Evolutionary conservation across 2,888 invertebrate genomes (phyloP).

Genomic region (Eledona agricola): DNA sequence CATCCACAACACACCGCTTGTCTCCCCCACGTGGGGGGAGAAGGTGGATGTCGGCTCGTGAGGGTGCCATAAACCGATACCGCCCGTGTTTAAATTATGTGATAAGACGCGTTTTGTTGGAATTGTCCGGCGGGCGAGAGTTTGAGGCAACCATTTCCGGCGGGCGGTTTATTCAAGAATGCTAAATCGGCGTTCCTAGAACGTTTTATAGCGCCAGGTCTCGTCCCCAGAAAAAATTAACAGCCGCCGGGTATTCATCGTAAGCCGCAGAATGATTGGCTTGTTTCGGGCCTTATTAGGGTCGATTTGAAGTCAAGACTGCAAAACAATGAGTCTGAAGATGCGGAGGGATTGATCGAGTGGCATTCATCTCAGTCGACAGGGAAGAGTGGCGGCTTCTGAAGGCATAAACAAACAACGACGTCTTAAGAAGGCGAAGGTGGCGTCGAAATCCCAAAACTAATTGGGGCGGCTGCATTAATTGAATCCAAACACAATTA

Average conservation of each 20-base stretch:
- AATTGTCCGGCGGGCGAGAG: no score
- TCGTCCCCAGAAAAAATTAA: no score
- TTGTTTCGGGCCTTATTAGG: slow-evolving; percentile 20
- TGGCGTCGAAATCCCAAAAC: not conserved
- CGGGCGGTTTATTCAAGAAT: no score
- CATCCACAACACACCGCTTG: slow-evolving; percentile 45
- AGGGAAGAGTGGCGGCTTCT: slow-evolving; percentile 18
- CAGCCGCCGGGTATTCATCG: slow-evolving; percentile 2
- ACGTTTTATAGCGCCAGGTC: no score
- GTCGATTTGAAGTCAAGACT: slow-evolving; percentile 19
- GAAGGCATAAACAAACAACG: slow-evolving; percentile 18
- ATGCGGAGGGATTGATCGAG: slow-evolving; percentile 22
- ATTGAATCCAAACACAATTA: slow-evolving; percentile 37
- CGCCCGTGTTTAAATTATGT: no score
- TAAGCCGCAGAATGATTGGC: slow-evolving; percentile 10
- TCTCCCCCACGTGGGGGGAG: no score
- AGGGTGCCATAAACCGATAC: no score
- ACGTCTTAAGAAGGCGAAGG: slow-evolving; percentile 6
- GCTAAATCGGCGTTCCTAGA: no score
- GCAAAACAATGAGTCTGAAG: slow-evolving; percentile 19
- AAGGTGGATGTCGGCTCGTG: no score
- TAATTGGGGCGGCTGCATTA: slow-evolving; percentile 19
- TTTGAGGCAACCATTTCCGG: no score
- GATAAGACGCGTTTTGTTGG: no score
- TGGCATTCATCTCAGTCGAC: slow-evolving; percentile 24